Evolutionary conservation across 2,797 vertebrate genomes (phyloP).

Genomic region (Numenius phaeopus): DNA sequence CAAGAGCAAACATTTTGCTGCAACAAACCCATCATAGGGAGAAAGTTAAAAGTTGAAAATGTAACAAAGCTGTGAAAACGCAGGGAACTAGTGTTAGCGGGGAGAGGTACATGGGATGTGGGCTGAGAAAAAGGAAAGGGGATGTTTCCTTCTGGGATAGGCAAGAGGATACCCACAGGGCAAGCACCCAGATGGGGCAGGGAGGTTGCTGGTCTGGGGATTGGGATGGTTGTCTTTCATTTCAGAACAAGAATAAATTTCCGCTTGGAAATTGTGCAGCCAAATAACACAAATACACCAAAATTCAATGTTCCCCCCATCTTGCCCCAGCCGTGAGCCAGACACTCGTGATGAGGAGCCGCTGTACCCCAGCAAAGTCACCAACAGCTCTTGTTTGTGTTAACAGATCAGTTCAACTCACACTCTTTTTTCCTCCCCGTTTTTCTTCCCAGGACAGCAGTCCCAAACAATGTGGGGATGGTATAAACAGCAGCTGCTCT

Average conservation of each 20-base stretch:
- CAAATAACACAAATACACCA: neutral
- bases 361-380: slow-evolving; percentile 33
- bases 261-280: neutral
- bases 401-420: neutral
- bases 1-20: neutral
- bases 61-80: neutral
- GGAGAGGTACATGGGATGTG: neutral
- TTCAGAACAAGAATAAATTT: neutral
- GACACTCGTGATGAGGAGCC: neutral
- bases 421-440: neutral
- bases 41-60: neutral
- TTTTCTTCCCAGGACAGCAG: slow-evolving; percentile 35
- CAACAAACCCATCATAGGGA: neutral
- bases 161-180: neutral
- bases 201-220: neutral
- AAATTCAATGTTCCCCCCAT: accelerated
- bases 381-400: neutral
- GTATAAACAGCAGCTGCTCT: slow-evolving; percentile 35
- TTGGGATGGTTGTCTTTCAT: neutral
- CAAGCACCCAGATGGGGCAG: neutral
- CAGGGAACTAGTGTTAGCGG: accelerated
- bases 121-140: neutral
- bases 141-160: neutral
- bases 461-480: neutral
- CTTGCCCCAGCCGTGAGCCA: accelerated